phyloP scores from a whole-genome alignment of 2,888 invertebrate genomes.

The Habrosyne pyritoides region DNA sequence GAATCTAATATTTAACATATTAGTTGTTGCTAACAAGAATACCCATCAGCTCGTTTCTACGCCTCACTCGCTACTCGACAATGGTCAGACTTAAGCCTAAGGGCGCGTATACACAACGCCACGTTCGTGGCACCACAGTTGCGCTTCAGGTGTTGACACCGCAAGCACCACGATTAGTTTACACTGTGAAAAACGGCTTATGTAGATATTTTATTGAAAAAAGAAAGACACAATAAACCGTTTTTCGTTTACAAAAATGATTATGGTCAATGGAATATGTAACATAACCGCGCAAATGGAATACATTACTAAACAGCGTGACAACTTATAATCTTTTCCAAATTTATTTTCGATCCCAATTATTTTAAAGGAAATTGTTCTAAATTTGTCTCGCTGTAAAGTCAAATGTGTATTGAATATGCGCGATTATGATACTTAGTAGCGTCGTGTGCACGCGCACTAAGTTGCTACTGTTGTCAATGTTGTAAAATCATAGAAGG shows the following conservation, averaged over 20 bases:
- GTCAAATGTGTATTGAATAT: constrained; percentile 27
- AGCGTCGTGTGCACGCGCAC: constrained; percentile 70
- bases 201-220: constrained; percentile 12
- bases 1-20: too few species aligned
- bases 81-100: constrained; percentile 9
- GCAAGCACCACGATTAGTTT: constrained; percentile 42
- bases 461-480: constrained; percentile 73
- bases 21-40: too few species aligned
- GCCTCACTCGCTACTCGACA: neutral
- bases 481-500: constrained; percentile 54
- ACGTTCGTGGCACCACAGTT: constrained; percentile 41
- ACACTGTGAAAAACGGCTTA: constrained; percentile 35
- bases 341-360: too few species aligned
- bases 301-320: neutral
- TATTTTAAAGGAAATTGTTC: constrained; percentile 16
- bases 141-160: constrained; percentile 31
- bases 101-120: constrained; percentile 55
- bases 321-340: too few species aligned
- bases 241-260: constrained; percentile 25
- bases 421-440: constrained; percentile 47
- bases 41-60: neutral
- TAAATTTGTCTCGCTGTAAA: constrained; percentile 9
- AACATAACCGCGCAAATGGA: constrained; percentile 31
- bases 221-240: constrained; percentile 20
- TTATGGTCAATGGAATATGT: constrained; percentile 26